These are phyloP conservation scores for Periplaneta americana DNA, from an alignment of 1,140 invertebrate genomes.

Conservation along the genomic window DNA sequence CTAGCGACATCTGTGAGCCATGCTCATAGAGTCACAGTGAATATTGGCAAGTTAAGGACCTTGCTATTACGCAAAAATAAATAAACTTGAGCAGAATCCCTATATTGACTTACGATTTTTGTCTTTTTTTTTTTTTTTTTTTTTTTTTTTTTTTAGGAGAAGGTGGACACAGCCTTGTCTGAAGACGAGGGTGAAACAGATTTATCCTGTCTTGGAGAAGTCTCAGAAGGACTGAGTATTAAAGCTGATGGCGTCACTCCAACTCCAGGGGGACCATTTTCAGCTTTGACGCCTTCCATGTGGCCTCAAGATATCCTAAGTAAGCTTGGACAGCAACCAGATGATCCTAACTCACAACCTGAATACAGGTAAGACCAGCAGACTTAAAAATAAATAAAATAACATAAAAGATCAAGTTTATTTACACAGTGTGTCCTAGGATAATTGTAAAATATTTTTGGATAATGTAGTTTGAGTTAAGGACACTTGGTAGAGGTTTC, in stretches of 20 bases:
- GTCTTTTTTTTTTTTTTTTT: conserved; percentile 17
- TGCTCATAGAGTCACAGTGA: too few species aligned
- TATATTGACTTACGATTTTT: too few species aligned
- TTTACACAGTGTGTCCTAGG: too few species aligned
- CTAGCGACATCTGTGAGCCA: too few species aligned
- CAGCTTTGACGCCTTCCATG: conserved; percentile 91
- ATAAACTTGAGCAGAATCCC: too few species aligned
- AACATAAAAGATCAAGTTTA: too few species aligned
- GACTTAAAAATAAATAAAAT: too few species aligned
- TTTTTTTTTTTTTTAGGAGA: conserved; percentile 46
- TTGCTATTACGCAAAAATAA: too few species aligned
- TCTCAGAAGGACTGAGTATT: conserved; percentile 55
- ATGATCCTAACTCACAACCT: conserved; percentile 59
- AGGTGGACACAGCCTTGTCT: conserved; percentile 70
- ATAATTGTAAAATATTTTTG: too few species aligned
- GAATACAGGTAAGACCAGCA: conserved; percentile 50
- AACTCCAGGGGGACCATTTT: conserved; percentile 74
- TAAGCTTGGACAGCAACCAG: conserved; percentile 64
- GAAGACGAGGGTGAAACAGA: conserved; percentile 73
- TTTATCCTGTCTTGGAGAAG: conserved; percentile 41
- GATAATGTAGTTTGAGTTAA: too few species aligned
- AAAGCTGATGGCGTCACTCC: conserved; percentile 52
- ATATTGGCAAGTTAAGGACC: too few species aligned
- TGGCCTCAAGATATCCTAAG: conserved; percentile 91
- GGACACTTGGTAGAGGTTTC: too few species aligned